Conservation (phyloP, 1,140 invertebrate genomes). For the Drosophila nasuta region DNA sequence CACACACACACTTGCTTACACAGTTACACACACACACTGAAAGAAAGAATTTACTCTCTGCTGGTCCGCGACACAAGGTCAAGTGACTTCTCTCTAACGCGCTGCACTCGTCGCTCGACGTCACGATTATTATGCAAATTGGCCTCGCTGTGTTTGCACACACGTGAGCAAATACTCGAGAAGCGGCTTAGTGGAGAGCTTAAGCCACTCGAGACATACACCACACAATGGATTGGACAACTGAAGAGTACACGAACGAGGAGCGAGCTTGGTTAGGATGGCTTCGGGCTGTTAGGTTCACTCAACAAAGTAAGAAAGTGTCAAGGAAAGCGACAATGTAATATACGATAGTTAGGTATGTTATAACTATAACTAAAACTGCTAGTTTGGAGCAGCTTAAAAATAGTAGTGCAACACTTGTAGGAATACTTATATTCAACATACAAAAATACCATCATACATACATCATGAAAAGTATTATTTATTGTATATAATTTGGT, state of each 20-base stretch:
- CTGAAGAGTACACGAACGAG: background rate
- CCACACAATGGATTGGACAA: constrained; percentile 29
- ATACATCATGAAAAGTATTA: no score
- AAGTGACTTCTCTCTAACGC: constrained; percentile 46
- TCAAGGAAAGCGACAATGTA: constrained; percentile 4
- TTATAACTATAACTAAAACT: no score
- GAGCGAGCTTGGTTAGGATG: background rate
- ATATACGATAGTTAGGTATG: background rate
- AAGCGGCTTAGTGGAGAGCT: constrained; percentile 43
- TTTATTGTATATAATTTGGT: no score
- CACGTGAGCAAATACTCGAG: constrained; percentile 74
- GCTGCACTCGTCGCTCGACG: constrained; percentile 36
- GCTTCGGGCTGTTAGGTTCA: background rate
- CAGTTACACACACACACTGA: background rate
- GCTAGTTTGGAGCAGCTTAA: no score
- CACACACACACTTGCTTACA: constrained; percentile 2
- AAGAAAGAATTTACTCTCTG: background rate
- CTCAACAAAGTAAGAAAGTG: constrained; percentile 9
- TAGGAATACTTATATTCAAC: no score
- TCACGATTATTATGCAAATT: constrained; percentile 79
- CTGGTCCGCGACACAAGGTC: constrained; percentile 59
- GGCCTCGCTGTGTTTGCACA: constrained; percentile 73
- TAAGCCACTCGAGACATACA: constrained; percentile 59
- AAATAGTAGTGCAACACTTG: no score
- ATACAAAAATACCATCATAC: no score